Evolutionary conservation across 2,113 vertebrate species (phyloP).

Genomic region (Leuciscus idus): DNA sequence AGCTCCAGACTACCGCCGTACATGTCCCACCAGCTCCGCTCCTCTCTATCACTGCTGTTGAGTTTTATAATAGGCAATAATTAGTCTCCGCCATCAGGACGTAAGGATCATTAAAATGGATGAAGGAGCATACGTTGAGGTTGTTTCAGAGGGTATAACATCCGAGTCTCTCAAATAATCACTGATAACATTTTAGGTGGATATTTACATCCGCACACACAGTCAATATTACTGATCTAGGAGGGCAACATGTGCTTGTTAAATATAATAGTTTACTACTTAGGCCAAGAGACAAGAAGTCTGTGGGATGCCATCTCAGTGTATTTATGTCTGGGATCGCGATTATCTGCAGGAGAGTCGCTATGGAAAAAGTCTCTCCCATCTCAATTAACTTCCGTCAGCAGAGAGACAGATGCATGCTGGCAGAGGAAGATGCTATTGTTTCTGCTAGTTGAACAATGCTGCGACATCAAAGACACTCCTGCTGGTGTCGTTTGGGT

Average conservation of each 20-base stretch:
- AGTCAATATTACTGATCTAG: neutral
- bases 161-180: neutral
- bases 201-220: neutral
- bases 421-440: slow-evolving; percentile 30
- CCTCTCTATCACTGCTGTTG: slow-evolving; percentile 38
- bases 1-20: neutral
- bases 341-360: slow-evolving; percentile 10
- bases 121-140: neutral
- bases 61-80: slow-evolving; percentile 45
- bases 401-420: slow-evolving; percentile 33
- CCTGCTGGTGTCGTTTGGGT: slow-evolving; percentile 40
- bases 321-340: neutral
- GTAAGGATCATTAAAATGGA: slow-evolving; percentile 39
- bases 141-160: slow-evolving; percentile 31
- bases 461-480: slow-evolving; percentile 31
- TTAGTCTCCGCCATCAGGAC: slow-evolving; percentile 2
- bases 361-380: slow-evolving; percentile 2
- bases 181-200: neutral
- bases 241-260: neutral
- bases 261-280: slow-evolving; percentile 16
- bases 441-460: slow-evolving; percentile 43
- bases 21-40: neutral
- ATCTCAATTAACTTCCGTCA: slow-evolving; percentile 26
- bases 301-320: neutral
- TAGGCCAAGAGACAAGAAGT: neutral